phyloP scores from a whole-genome alignment of 2,888 invertebrate species.

The Limenitis camilla region DNA sequence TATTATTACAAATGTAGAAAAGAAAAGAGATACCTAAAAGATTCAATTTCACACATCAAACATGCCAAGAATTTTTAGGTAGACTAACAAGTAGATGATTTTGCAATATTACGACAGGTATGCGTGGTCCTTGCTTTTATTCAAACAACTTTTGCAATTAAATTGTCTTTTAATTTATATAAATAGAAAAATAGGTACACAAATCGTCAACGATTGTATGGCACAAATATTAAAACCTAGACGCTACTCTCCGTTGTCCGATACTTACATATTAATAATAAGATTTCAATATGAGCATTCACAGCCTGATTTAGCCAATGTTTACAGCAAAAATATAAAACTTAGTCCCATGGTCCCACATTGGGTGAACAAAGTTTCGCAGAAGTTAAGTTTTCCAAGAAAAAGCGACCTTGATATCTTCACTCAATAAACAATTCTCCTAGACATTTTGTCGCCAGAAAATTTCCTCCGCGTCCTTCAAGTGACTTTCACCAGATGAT shows the following conservation, averaged over 20 bases:
- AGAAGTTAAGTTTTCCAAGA: background rate
- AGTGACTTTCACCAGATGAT: background rate
- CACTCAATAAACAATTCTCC: conserved; percentile 1
- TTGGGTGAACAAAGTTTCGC: background rate
- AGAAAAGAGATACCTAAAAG: no score
- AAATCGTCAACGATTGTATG: no score
- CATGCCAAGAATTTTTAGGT: no score
- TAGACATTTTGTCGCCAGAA: conserved; percentile 14
- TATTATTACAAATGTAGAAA: no score
- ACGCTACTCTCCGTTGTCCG: no score
- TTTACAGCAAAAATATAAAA: background rate
- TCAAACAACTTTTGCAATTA: background rate
- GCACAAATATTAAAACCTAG: no score
- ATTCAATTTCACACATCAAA: no score
- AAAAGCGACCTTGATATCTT: conserved; percentile 8
- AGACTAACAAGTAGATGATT: conserved; percentile 3
- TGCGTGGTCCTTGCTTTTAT: background rate
- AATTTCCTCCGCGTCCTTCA: conserved; percentile 13
- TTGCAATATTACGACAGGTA: conserved; percentile 9
- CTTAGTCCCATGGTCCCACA: background rate
- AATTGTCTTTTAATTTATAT: no score
- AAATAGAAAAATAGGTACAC: no score
- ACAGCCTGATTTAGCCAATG: background rate
- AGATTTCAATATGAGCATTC: background rate
- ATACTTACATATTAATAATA: no score